Conservation (phyloP, 2,888 invertebrate genomes). For the Byasa hedistus region DNA sequence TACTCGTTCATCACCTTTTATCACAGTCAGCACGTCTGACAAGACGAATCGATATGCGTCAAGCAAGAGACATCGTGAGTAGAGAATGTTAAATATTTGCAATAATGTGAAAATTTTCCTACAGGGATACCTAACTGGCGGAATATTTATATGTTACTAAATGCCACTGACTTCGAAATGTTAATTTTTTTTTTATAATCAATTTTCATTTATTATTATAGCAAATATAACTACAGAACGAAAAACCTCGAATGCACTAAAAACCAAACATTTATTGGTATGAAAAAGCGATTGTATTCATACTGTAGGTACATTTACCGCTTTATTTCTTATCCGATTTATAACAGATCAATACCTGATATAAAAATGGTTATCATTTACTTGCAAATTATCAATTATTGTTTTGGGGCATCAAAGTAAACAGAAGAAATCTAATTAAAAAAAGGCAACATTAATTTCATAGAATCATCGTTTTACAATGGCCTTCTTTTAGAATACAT, state of each 20-base stretch:
- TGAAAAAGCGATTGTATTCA: background rate
- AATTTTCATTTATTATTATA: too few relatives aligned
- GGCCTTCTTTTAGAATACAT: too few relatives aligned
- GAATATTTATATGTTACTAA: too few relatives aligned
- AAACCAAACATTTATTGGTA: too few relatives aligned
- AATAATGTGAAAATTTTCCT: conserved; percentile 33
- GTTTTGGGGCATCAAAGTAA: background rate
- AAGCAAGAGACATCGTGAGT: conserved; percentile 75
- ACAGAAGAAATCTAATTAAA: background rate
- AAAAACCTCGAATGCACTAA: too few relatives aligned
- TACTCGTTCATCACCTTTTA: conserved; percentile 75
- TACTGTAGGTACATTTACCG: background rate
- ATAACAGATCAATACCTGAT: background rate
- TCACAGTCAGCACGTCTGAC: conserved; percentile 73
- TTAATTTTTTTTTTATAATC: too few relatives aligned
- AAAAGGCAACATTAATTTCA: background rate
- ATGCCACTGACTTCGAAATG: too few relatives aligned
- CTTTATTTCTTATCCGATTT: background rate
- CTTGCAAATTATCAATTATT: background rate
- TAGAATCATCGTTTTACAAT: background rate
- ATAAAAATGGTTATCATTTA: background rate
- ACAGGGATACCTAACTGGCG: background rate
- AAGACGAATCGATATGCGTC: conserved; percentile 78
- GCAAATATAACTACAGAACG: too few relatives aligned
- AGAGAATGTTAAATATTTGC: conserved; percentile 59